A percentile compares a stretch with the other conserved stretches of the same genome.
These are phyloP conservation scores for Rhyacophila brunnea DNA, from an alignment of 1,140 invertebrate species.

Conservation along the genomic window DNA sequence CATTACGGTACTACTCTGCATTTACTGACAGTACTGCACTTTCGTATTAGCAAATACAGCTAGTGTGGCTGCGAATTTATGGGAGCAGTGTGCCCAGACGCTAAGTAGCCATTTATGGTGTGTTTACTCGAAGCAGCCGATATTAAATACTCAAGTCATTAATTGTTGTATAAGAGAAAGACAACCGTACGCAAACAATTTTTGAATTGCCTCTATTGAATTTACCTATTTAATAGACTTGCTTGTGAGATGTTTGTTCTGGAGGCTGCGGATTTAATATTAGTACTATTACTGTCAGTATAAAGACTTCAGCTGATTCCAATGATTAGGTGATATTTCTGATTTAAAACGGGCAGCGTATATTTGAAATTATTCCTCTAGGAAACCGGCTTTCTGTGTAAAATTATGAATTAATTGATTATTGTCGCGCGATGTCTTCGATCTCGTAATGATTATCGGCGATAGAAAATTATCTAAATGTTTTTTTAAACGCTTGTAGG, in stretches of 20 bases:
- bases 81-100: no score
- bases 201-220: not conserved
- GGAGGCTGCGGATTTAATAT: constrained; percentile 1
- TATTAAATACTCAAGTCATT: not conserved
- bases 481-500: no score
- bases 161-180: not conserved
- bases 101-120: no score
- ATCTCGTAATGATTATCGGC: not conserved
- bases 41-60: no score
- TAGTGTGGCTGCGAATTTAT: no score
- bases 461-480: not conserved
- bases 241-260: not conserved
- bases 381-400: not conserved
- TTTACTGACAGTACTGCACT: no score
- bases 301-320: constrained; percentile 31
- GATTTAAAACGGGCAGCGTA: not conserved
- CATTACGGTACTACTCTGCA: no score
- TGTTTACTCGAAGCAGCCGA: not conserved
- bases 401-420: not conserved
- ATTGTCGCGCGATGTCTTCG: not conserved
- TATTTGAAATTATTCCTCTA: constrained; percentile 9
- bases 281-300: not conserved
- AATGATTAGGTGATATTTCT: constrained; percentile 31
- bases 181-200: not conserved
- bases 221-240: not conserved